Evolutionary conservation across 2,797 vertebrate genomes (phyloP).

Genomic region (Lemur catta): DNA sequence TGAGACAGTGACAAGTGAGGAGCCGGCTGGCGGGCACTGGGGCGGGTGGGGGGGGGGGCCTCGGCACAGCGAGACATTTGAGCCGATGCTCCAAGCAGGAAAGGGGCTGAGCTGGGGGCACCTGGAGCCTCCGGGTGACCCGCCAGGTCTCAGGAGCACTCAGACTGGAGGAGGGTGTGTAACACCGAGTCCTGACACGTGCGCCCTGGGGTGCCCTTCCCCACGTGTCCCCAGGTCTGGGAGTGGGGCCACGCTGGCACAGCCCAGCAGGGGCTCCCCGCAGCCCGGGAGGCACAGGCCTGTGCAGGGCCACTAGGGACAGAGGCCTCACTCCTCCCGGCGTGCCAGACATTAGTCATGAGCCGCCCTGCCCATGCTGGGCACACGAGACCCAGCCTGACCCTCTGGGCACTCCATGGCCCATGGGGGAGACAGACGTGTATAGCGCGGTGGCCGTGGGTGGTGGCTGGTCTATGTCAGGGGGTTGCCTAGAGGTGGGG

Average conservation of each 20-base stretch:
- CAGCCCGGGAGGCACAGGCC: not conserved
- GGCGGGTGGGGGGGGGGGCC: no score
- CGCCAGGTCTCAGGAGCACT: not conserved
- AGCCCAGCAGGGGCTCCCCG: not conserved
- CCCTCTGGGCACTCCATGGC: not conserved
- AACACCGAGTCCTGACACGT: not conserved
- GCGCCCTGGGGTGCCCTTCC: no score
- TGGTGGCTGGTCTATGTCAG: not conserved
- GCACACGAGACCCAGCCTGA: not conserved
- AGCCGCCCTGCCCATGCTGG: no score
- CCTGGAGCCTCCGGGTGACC: not conserved
- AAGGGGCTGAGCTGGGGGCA: not conserved
- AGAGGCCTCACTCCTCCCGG: not conserved
- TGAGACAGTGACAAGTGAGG: not conserved
- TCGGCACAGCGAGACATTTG: not conserved
- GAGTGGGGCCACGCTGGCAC: not conserved
- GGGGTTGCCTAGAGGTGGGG: not conserved
- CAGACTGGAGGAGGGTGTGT: not conserved
- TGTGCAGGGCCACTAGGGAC: not conserved
- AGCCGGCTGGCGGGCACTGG: not conserved
- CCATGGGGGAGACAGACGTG: not conserved
- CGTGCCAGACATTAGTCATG: not conserved
- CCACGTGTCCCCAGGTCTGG: not conserved
- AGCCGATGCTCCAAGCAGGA: not conserved
- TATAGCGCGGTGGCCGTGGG: not conserved